These are phyloP conservation scores for Chaetodon trifasciatus DNA, from an alignment of 2,797 vertebrate species.

Conservation along the genomic window DNA sequence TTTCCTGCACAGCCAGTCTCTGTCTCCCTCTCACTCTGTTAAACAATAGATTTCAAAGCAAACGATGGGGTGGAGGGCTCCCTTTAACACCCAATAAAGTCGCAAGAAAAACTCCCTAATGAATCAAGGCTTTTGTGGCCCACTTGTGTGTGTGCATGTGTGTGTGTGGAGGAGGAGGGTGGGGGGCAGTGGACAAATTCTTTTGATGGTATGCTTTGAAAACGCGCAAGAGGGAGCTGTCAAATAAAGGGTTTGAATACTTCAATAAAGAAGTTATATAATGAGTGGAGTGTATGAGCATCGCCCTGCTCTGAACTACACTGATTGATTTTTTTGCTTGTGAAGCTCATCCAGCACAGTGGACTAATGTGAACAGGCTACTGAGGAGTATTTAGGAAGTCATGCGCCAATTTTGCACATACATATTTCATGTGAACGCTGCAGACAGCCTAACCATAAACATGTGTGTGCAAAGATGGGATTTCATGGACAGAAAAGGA, in stretches of 20 bases:
- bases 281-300: constrained; percentile 31
- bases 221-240: constrained; percentile 51
- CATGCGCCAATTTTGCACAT: neutral
- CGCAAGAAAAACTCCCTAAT: constrained; percentile 72
- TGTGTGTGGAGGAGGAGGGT: constrained; percentile 22
- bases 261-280: constrained; percentile 58
- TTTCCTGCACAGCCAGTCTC: constrained; percentile 66
- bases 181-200: constrained; percentile 56
- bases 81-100: constrained; percentile 72
- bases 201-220: constrained; percentile 64
- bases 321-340: constrained; percentile 42
- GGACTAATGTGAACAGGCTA: neutral
- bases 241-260: constrained; percentile 41
- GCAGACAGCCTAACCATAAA: neutral
- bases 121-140: constrained; percentile 82
- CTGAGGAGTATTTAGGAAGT: constrained; percentile 13
- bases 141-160: constrained; percentile 31
- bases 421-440: constrained; percentile 8
- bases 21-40: constrained; percentile 28
- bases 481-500: neutral
- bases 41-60: constrained; percentile 70
- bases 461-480: neutral
- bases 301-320: constrained; percentile 43
- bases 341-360: constrained; percentile 26
- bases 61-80: constrained; percentile 56